These are phyloP conservation scores for Hermetia illucens DNA, from an alignment of 1,140 invertebrate species.

Conservation along the genomic window DNA sequence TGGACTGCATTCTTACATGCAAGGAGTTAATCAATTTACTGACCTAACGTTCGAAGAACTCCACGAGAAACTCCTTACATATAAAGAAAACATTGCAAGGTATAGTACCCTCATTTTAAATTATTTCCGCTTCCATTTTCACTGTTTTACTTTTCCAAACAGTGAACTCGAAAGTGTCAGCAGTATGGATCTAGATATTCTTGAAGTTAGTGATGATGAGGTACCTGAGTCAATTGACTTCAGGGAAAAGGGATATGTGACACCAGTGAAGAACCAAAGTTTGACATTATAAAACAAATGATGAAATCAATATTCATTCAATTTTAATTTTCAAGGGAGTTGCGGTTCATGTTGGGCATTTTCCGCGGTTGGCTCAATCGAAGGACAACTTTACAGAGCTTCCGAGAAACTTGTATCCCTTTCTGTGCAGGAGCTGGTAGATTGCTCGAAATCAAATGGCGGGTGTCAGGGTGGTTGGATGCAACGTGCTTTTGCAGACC, in stretches of 20 bases:
- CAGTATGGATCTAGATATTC: neutral
- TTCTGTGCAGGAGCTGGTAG: slow-evolving; percentile 89
- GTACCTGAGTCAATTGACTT: slow-evolving; percentile 38
- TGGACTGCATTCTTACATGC: slow-evolving; percentile 14
- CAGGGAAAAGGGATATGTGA: slow-evolving; percentile 42
- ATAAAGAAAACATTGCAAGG: neutral
- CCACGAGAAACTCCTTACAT: slow-evolving; percentile 4
- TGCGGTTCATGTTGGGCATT: slow-evolving; percentile 90
- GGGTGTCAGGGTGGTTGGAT: slow-evolving; percentile 83
- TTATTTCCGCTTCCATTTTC: neutral
- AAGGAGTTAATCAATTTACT: slow-evolving; percentile 37
- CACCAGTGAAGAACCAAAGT: slow-evolving; percentile 46
- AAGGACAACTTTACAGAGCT: slow-evolving; percentile 81
- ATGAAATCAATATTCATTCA: neutral
- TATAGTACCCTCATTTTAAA: neutral
- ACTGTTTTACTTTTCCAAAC: neutral
- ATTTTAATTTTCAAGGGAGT: slow-evolving; percentile 72
- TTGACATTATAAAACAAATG: too few species aligned
- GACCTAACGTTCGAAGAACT: slow-evolving; percentile 28
- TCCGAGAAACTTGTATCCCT: slow-evolving; percentile 68
- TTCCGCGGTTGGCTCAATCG: slow-evolving; percentile 69
- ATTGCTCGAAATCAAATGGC: slow-evolving; percentile 83
- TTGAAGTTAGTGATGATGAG: neutral
- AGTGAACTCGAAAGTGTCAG: too few species aligned
- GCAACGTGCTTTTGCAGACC: slow-evolving; percentile 77